phyloP scores from a whole-genome alignment of 2,797 vertebrate genomes.

The Iguana delicatissima region DNA sequence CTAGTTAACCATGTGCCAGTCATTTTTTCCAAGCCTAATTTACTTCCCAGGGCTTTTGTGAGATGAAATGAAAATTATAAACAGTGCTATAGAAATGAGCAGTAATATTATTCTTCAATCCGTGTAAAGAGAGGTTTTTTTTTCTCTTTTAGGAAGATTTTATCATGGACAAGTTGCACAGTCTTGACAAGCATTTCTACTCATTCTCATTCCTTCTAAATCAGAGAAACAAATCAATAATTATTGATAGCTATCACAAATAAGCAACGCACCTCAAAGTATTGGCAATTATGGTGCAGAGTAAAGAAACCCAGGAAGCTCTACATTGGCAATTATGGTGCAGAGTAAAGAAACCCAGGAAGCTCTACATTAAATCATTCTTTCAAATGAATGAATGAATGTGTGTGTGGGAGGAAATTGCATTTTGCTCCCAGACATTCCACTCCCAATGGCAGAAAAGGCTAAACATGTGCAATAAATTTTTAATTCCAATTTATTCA shows the following conservation, averaged over 20 bases:
- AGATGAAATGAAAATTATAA: not conserved
- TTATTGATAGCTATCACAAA: constrained; percentile 22
- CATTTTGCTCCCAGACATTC: constrained; percentile 3
- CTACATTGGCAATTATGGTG: not conserved
- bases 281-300: not conserved
- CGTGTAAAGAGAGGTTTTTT: not conserved
- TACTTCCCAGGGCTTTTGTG: not conserved
- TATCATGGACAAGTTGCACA: not conserved
- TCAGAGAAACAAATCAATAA: constrained; percentile 3
- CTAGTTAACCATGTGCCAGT: not conserved
- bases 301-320: not conserved
- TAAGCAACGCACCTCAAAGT: not conserved
- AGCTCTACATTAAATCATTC: constrained; percentile 9
- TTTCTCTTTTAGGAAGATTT: not conserved
- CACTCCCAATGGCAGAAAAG: constrained; percentile 4
- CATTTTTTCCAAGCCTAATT: not conserved
- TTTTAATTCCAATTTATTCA: constrained; percentile 33
- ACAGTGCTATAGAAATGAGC: not conserved
- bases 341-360: not conserved
- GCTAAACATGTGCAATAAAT: constrained; percentile 28
- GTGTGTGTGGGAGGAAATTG: constrained; percentile 27
- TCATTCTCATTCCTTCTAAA: not conserved
- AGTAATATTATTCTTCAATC: constrained; percentile 2
- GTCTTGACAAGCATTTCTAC: not conserved
- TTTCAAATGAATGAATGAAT: not conserved